Evolutionary conservation across 2,797 vertebrate species (phyloP), one percentile per base, ranked within the genome.

Genomic region (Semotilus atromaculatus): DNA sequence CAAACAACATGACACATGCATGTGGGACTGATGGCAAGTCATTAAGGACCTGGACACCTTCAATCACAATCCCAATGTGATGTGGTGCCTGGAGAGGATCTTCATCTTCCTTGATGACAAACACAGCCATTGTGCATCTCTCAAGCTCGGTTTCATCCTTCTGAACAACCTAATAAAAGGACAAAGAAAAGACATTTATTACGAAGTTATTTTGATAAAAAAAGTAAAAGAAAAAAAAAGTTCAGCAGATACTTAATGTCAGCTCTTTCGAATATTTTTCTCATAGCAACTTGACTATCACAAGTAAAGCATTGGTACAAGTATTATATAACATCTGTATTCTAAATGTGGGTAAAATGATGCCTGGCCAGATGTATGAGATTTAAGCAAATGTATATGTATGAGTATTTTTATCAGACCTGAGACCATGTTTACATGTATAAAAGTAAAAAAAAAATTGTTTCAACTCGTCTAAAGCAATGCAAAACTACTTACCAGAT

Each of bases 1-100:
- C 85, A 82, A 88, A 86, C 21, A 88, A 38, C 78, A 84, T 66
- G 34, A 71, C 76, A 88, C 83, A 86, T 58, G 79, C 85, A 86
- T 85, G 81, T 72, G 80, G 19, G 16, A 82, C 70, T 73, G 64
- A 90, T 81, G 66, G 83, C 64, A 89, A 38, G 31, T 84, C n/a
- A 79, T 67, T 83, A 36, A 86, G 80, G 10, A 84, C 75, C 21
- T 83, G 14, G 51, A 88, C 62, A 75, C 67, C 84, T 36, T 89
- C 76, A 80, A 85, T 84, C 8, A 62, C n/a, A 55, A 88, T 82
- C 7, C 73, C 48, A 55, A 85, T n/a, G 3, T 86, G 48, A 36
- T 64, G 8, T 84, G 53, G 71, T 83, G 82, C 34, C 71, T 81
- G 31, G 10, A 86, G 34, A 58, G 8, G n/a, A 67, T 75, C 31